Evolutionary conservation across 1,140 invertebrate genomes (phyloP).

Genomic region (Brachionus rotundiformis): DNA sequence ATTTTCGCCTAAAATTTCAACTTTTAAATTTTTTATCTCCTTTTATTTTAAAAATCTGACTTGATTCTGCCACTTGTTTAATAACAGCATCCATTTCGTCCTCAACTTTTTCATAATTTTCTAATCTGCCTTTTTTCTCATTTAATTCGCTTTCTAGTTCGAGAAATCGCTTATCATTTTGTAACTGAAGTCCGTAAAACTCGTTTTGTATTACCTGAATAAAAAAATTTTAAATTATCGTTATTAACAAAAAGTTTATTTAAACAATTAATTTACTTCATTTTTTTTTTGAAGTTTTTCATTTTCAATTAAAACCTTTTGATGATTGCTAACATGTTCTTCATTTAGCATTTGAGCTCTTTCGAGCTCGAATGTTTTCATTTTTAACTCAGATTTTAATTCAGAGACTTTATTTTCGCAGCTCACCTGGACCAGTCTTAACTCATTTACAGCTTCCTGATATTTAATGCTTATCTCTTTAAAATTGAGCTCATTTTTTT

Average conservation of each 20-base stretch:
- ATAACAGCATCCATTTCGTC: constrained; percentile 63
- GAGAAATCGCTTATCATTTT: constrained; percentile 57
- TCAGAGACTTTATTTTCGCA: constrained; percentile 59
- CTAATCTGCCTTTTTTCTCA: constrained; percentile 58
- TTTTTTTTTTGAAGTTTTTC: constrained; percentile 63
- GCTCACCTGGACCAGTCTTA: constrained; percentile 58
- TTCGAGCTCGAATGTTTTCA: constrained; percentile 63
- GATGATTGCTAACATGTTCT: constrained; percentile 60
- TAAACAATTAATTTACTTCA: constrained; percentile 54
- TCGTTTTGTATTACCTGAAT: constrained; percentile 60
- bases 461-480: constrained; percentile 51
- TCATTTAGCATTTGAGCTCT: constrained; percentile 60
- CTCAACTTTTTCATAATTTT: constrained; percentile 63
- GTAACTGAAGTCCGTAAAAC: constrained; percentile 60
- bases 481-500: constrained; percentile 52
- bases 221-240: background rate
- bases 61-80: constrained; percentile 62
- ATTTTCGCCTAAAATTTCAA: constrained; percentile 5
- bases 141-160: constrained; percentile 59
- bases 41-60: constrained; percentile 5
- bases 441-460: constrained; percentile 52
- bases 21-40: no score
- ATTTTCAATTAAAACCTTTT: constrained; percentile 60
- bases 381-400: constrained; percentile 61
- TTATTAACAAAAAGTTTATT: no score